A percentile compares a stretch with the other conserved stretches of the same genome.
phyloP scores from a whole-genome alignment of 2,113 vertebrate species.

The Neopipo cinnamomea region DNA sequence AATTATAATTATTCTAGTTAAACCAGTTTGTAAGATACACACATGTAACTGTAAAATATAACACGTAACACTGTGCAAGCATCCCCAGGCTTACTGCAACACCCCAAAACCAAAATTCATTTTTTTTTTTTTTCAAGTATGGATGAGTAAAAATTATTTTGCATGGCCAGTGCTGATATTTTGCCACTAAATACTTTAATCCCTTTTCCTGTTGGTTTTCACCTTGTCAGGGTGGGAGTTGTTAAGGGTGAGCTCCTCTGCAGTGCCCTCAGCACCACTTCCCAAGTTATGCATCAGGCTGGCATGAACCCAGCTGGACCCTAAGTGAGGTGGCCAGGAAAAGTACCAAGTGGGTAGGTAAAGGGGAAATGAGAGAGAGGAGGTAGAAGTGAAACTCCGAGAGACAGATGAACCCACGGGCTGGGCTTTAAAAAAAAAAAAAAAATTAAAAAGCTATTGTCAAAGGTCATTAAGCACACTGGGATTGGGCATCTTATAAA shows the following conservation, averaged over 20 bases:
- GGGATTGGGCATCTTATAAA: not conserved
- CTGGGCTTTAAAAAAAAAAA: not conserved
- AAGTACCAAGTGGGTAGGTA: conserved; percentile 7
- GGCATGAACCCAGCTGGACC: conserved; percentile 34
- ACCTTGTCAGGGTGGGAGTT: not conserved
- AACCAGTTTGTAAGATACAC: conserved; percentile 59
- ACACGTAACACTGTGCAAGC: not conserved
- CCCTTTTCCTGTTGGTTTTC: conserved; percentile 31
- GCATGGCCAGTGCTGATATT: not conserved
- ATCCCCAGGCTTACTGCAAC: conserved; percentile 19
- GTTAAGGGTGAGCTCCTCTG: conserved; percentile 38
- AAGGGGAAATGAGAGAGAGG: conserved; percentile 64
- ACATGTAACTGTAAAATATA: not conserved
- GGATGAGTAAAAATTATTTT: conserved; percentile 12
- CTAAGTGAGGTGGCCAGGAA: not conserved
- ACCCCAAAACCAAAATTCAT: conserved; percentile 50
- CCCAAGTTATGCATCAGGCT: not conserved
- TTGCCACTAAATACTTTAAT: conserved; percentile 43
- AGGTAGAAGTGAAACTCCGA: conserved; percentile 67
- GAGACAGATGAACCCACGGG: not conserved
- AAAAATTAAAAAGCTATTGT: not conserved
- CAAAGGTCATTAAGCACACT: not conserved
- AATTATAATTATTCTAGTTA: conserved; percentile 38
- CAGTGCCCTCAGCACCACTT: not conserved
- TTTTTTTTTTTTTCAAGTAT: not conserved